phyloP scores from a whole-genome alignment of 2,113 vertebrate species.

The Colinus virginianus region DNA sequence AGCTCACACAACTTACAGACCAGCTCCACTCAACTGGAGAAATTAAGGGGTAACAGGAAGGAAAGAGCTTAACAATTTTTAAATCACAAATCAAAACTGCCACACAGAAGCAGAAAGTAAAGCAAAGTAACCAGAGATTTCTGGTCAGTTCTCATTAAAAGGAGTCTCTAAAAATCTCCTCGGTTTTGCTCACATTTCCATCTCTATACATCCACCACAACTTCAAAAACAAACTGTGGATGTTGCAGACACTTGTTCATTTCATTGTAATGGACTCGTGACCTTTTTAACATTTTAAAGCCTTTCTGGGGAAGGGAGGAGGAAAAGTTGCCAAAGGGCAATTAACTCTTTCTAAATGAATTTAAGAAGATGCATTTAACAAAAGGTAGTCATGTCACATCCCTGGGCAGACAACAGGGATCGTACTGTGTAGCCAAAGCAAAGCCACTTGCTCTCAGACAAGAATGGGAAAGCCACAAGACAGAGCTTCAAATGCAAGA shows the following conservation, averaged over 20 bases:
- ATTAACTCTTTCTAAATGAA: conserved; percentile 71
- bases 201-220: conserved; percentile 47
- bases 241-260: conserved; percentile 35
- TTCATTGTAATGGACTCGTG: conserved; percentile 19
- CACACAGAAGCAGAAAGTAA: neutral
- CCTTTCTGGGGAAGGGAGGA: conserved; percentile 56
- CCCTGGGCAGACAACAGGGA: conserved; percentile 46
- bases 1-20: conserved; percentile 66
- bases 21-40: conserved; percentile 33
- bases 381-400: conserved; percentile 23
- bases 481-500: conserved; percentile 21
- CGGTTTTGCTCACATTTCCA: conserved; percentile 49
- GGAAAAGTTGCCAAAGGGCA: conserved; percentile 42
- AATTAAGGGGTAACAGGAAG: neutral
- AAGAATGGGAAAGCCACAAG: conserved; percentile 32
- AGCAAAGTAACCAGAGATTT: neutral
- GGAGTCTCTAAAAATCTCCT: neutral
- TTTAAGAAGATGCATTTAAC: conserved; percentile 55
- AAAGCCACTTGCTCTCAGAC: conserved; percentile 36
- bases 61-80: neutral
- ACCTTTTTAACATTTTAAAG: conserved; percentile 44
- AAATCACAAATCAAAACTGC: neutral
- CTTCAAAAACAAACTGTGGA: conserved; percentile 41
- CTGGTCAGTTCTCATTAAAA: neutral
- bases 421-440: conserved; percentile 46